phyloP scores from a whole-genome alignment of 2,113 vertebrate genomes.

The Paradoxurus hermaphroditus region DNA sequence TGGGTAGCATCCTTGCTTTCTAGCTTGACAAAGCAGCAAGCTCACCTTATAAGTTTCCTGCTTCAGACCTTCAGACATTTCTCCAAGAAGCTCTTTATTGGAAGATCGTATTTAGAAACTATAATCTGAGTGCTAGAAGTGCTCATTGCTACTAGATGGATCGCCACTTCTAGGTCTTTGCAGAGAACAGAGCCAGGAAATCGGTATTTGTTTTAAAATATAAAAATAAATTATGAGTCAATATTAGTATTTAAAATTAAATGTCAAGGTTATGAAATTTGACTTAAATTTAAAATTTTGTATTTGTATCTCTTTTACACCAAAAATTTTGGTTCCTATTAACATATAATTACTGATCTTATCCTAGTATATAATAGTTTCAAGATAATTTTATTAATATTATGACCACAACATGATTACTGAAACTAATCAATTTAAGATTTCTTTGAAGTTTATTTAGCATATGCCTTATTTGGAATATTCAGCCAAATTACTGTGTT shows the following conservation, averaged over 20 bases:
- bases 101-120: not conserved
- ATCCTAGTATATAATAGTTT: not conserved
- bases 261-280: not conserved
- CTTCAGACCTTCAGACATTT: not conserved
- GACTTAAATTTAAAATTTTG: not conserved
- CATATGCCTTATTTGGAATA: not conserved
- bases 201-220: not conserved
- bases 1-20: not conserved
- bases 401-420: not conserved
- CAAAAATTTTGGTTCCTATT: constrained; percentile 11
- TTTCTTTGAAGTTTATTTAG: not conserved
- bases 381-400: not conserved
- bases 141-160: not conserved
- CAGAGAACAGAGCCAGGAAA: not conserved
- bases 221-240: not conserved
- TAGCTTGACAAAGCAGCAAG: not conserved
- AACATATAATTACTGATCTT: not conserved
- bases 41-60: not conserved
- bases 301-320: not conserved
- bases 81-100: not conserved
- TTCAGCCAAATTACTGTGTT: not conserved
- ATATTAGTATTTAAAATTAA: constrained; percentile 16
- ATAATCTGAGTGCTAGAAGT: not conserved
- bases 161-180: not conserved
- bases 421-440: not conserved